Evolutionary conservation across 2,113 vertebrate genomes (phyloP).

Genomic region (Phalacrocorax pelagicus): DNA sequence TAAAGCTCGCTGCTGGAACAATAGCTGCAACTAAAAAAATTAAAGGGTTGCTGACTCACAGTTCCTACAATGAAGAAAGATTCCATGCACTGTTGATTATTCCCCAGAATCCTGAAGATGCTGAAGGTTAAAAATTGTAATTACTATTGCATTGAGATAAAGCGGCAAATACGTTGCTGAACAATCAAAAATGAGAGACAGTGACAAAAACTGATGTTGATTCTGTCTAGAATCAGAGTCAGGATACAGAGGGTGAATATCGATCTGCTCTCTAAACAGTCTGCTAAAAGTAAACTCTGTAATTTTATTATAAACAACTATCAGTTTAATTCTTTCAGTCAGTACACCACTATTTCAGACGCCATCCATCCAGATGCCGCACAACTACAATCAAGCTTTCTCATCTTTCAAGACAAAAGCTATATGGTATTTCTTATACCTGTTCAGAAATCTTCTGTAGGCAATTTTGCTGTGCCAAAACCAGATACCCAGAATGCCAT

Average conservation of each 20-base stretch:
- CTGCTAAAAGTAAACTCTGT: not conserved
- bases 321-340: not conserved
- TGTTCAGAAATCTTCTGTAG: not conserved
- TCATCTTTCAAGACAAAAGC: not conserved
- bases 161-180: not conserved
- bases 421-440: not conserved
- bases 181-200: not conserved
- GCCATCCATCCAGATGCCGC: not conserved
- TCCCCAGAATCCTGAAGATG: slow-evolving; percentile 28
- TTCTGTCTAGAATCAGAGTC: not conserved
- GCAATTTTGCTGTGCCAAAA: not conserved
- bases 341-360: not conserved
- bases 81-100: slow-evolving; percentile 1
- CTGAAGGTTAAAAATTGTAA: slow-evolving; percentile 2
- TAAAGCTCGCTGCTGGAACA: slow-evolving; percentile 69
- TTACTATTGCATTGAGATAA: not conserved
- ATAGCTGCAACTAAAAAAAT: slow-evolving; percentile 73
- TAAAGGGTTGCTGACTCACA: slow-evolving; percentile 74
- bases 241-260: not conserved
- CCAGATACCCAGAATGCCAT: not conserved
- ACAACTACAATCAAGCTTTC: not conserved
- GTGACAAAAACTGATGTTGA: not conserved
- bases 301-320: not conserved
- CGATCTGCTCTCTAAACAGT: not conserved
- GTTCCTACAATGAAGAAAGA: slow-evolving; percentile 58